Evolutionary conservation across 2,797 vertebrate genomes (phyloP).

Genomic region (Sebastes cheni): DNA sequence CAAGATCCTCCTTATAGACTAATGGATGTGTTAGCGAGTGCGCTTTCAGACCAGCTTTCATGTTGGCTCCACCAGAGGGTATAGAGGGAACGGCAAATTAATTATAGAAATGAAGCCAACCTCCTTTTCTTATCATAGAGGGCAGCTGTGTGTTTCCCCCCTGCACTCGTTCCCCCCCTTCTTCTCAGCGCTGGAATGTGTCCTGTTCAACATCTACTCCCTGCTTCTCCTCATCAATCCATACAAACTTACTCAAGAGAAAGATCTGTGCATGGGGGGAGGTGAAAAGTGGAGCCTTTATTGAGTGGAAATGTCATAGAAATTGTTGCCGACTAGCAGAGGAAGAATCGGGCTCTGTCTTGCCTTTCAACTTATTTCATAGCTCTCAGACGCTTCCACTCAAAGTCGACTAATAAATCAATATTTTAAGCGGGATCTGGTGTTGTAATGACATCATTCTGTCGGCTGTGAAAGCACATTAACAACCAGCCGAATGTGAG

Average conservation of each 20-base stretch:
- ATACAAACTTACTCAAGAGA: conserved; percentile 64
- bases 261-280: conserved; percentile 46
- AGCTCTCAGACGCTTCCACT: conserved; percentile 58
- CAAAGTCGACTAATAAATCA: conserved; percentile 68
- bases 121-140: conserved; percentile 76
- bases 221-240: conserved; percentile 56
- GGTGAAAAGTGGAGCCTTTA: conserved; percentile 61
- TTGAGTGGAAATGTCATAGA: conserved; percentile 66
- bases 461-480: conserved; percentile 53
- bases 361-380: conserved; percentile 59
- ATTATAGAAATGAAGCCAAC: conserved; percentile 81
- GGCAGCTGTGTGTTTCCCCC: conserved; percentile 66
- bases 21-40: conserved; percentile 77
- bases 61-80: conserved; percentile 82
- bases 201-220: conserved; percentile 52
- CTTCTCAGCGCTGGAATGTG: conserved; percentile 46
- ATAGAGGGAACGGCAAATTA: conserved; percentile 81
- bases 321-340: conserved; percentile 34
- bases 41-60: conserved; percentile 81
- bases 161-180: conserved; percentile 25
- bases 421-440: conserved; percentile 62
- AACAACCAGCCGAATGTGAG: conserved; percentile 27
- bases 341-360: conserved; percentile 41
- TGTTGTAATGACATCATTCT: conserved; percentile 60
- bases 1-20: conserved; percentile 80